Conservation (phyloP, 2,888 invertebrate genomes). For the Itoplectis maculator region DNA sequence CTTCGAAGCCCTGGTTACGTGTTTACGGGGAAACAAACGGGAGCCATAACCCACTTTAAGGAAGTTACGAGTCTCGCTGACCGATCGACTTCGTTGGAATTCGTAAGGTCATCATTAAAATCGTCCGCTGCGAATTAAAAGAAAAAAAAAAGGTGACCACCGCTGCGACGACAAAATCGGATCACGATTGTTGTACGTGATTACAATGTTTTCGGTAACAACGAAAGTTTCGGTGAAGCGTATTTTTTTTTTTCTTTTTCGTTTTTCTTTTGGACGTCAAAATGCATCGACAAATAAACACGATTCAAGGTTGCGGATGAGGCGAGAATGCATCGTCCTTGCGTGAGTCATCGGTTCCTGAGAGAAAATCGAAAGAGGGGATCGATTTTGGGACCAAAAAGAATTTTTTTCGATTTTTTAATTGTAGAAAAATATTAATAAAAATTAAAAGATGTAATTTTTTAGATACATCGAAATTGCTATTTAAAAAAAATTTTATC, state of each 20-base stretch:
- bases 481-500: not conserved
- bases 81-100: slow-evolving; percentile 48
- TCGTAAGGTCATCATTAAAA: slow-evolving; percentile 62
- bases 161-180: not conserved
- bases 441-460: too few relatives aligned
- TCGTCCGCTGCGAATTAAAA: slow-evolving; percentile 33
- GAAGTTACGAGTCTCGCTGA: slow-evolving; percentile 40
- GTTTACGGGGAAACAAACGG: slow-evolving; percentile 51
- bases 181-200: slow-evolving; percentile 18
- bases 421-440: too few relatives aligned
- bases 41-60: slow-evolving; percentile 60
- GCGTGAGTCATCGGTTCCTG: not conserved
- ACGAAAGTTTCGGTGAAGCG: not conserved
- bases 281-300: not conserved
- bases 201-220: slow-evolving; percentile 2
- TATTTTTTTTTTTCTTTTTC: not conserved
- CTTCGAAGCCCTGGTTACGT: slow-evolving; percentile 35
- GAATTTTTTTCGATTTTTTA: too few relatives aligned
- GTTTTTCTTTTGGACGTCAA: not conserved
- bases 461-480: not conserved
- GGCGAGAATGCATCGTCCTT: not conserved
- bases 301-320: not conserved
- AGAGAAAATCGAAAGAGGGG: not conserved
- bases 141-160: slow-evolving; percentile 2
- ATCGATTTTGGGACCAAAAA: too few relatives aligned